Evolutionary conservation across 1,140 invertebrate genomes (phyloP), one percentile per base, ranked within the genome.

Genomic region (Drosophila trapezifrons): DNA sequence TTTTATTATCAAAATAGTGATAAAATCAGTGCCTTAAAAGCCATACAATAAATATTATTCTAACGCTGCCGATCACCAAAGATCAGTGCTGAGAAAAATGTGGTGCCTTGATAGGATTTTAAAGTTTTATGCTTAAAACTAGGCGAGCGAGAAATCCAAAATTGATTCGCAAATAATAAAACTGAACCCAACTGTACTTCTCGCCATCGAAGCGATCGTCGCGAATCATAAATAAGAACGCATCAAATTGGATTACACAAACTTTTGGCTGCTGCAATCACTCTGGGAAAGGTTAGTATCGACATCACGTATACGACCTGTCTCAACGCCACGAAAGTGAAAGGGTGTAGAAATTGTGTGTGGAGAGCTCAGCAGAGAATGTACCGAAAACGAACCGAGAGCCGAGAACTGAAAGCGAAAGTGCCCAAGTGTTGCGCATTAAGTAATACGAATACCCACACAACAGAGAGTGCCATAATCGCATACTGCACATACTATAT

Each of bases 171-270:
- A n/a, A n/a, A 9, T 29, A 49, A 17, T 8, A 22, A 54, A 38
- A 47, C 51, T 46, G 45, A 51, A 54, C 37, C 82, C 82, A 78
- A 87, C 76, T 82, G 82, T 86, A 87, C 75, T 49, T 49, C 55
- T 42, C 32, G 40, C 37, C 15, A 18, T 27, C 9, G 45, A 51
- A 49, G 47, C 49, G 38, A 62, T 57, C 37, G 7, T 4, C 18
- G 45, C 32, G 32, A 54, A 20, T 22, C 20, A 54, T n/a, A 54
- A n/a, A 18, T 18, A 25, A 54, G 18, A 84, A 75, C 57, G 63
- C 74, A 72, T 84, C 84, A 89, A 74, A 90, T 90, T 89, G 84
- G 84, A 89, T 89, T 89, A 89, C 75, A 80, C 80, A 67, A 75
- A 90, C 20, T 84, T 80, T 78, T 85, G 85, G 85, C 63, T 84